Evolutionary conservation across 2,797 vertebrate genomes (phyloP).

Genomic region (Tapera naevia): DNA sequence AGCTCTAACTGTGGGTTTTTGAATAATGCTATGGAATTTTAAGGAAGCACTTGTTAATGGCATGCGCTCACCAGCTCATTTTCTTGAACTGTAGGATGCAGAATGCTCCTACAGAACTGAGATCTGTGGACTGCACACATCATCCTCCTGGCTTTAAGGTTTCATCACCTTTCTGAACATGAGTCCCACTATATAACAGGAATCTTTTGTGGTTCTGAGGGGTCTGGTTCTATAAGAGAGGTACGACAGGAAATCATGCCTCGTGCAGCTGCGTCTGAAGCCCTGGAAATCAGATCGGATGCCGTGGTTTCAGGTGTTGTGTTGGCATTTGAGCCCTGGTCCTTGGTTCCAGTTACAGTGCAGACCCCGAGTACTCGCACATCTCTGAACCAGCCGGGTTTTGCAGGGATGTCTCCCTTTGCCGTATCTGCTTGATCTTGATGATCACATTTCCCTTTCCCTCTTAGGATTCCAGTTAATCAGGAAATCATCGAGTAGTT

Average conservation of each 20-base stretch:
- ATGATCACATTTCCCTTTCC: neutral
- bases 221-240: neutral
- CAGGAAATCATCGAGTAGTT: neutral
- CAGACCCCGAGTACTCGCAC: neutral
- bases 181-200: accelerated
- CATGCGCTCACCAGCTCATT: neutral
- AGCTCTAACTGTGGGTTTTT: neutral
- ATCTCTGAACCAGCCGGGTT: neutral
- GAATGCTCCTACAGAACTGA: accelerated
- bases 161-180: neutral
- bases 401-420: neutral
- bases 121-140: neutral
- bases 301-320: neutral
- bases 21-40: neutral
- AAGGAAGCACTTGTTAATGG: neutral
- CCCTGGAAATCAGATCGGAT: neutral
- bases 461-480: neutral
- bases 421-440: neutral
- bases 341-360: neutral
- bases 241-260: neutral
- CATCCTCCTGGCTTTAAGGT: neutral
- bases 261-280: neutral
- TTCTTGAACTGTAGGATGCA: neutral
- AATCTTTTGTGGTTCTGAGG: neutral
- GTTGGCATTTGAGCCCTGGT: neutral